These are phyloP conservation scores for Sprattus sprattus DNA, from an alignment of 2,113 vertebrate species.

Conservation along the genomic window DNA sequence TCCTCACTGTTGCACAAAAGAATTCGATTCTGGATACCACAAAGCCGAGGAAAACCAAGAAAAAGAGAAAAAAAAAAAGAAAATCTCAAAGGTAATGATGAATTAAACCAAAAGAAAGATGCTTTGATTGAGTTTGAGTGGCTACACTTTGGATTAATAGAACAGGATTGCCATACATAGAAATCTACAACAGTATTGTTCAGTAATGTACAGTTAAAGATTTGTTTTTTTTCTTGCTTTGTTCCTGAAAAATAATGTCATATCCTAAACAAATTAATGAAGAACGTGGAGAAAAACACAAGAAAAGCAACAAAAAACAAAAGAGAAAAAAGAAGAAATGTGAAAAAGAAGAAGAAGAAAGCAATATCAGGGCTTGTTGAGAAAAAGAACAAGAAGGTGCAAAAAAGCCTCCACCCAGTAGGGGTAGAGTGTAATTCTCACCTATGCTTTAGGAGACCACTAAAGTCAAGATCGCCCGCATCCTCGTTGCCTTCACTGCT, in stretches of 20 bases:
- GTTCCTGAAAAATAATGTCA: constrained; percentile 22
- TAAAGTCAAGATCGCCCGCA: constrained; percentile 99
- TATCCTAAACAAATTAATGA: neutral
- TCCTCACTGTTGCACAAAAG: constrained; percentile 28
- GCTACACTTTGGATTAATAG: neutral
- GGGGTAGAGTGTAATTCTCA: constrained; percentile 78
- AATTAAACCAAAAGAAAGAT: neutral
- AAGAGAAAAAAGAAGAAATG: constrained; percentile 44
- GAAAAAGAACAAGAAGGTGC: constrained; percentile 38
- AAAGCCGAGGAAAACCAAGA: neutral
- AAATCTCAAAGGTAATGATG: neutral
- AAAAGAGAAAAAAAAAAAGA: neutral
- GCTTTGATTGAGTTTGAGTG: too few relatives aligned
- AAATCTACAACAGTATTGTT: neutral
- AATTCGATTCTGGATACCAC: neutral
- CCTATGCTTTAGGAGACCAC: constrained; percentile 99
- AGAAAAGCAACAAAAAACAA: constrained; percentile 29
- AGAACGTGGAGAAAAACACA: neutral
- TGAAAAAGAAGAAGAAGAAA: constrained; percentile 9
- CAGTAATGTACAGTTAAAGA: neutral
- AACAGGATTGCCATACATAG: too few relatives aligned
- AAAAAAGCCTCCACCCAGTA: constrained; percentile 42
- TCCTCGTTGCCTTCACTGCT: constrained; percentile 98
- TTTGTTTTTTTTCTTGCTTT: neutral
- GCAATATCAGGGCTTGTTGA: neutral